Conservation (phyloP, 2,888 invertebrate species). For the Apamea monoglypha region DNA sequence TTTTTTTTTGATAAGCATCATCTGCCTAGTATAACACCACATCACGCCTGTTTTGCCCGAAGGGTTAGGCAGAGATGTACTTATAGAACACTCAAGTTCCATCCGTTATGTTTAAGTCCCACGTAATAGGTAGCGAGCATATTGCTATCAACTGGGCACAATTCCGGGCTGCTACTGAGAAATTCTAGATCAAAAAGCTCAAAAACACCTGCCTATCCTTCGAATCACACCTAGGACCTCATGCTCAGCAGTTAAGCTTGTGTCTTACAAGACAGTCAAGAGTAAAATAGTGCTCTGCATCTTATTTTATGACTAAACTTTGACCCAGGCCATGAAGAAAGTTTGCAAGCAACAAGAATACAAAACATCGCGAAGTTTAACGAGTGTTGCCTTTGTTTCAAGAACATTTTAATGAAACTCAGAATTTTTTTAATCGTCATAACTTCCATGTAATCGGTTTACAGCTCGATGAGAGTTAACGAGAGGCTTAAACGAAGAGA, state of each 20-base stretch:
- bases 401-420: neutral
- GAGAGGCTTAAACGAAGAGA: neutral
- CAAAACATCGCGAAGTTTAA: neutral
- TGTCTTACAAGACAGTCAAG: neutral
- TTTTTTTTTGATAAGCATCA: neutral
- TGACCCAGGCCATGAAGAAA: neutral
- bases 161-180: neutral
- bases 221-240: neutral
- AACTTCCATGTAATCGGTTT: conserved; percentile 17
- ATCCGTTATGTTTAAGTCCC: neutral
- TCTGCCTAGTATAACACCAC: neutral
- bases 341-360: neutral
- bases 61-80: neutral
- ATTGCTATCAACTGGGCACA: neutral
- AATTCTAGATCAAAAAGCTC: neutral
- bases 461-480: neutral
- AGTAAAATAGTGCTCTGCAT: neutral
- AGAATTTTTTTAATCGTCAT: neutral
- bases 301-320: neutral
- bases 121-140: neutral
- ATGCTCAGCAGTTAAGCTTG: neutral
- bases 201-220: neutral
- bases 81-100: too few species aligned
- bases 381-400: neutral
- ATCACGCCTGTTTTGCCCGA: too few species aligned